Conservation (phyloP, 2,888 invertebrate species). For the Clitarchus hookeri region DNA sequence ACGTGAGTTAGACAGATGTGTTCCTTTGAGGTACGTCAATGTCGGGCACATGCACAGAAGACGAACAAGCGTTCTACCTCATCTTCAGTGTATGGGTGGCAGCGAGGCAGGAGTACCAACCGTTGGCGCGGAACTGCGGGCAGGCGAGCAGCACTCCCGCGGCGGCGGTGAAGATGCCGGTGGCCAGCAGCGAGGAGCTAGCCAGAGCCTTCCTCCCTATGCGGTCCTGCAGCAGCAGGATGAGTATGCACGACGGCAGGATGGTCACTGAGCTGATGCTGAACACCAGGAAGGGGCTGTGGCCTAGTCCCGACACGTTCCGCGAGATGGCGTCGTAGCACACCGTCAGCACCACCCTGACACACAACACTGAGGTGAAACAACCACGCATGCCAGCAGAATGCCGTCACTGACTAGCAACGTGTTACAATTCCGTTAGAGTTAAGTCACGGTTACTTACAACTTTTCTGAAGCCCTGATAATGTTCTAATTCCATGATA, state of each 20-base stretch:
- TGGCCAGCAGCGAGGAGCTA: constrained; percentile 58
- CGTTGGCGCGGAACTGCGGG: neutral
- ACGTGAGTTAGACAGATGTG: no score
- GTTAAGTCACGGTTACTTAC: no score
- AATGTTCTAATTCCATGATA: no score
- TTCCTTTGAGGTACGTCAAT: no score
- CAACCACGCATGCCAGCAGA: no score
- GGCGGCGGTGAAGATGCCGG: constrained; percentile 58
- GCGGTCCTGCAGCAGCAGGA: constrained; percentile 54
- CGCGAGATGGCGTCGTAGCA: constrained; percentile 65
- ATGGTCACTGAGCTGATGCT: constrained; percentile 60
- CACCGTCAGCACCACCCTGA: constrained; percentile 63
- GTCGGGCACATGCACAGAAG: no score
- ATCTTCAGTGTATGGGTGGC: no score
- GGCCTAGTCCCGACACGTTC: constrained; percentile 61
- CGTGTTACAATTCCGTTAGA: no score
- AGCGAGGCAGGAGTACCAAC: neutral
- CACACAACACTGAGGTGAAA: no score
- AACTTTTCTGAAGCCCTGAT: no score
- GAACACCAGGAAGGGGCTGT: constrained; percentile 62
- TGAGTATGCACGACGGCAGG: constrained; percentile 61
- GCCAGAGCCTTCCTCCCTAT: constrained; percentile 61
- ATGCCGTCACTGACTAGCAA: no score
- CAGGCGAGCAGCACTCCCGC: constrained; percentile 56
- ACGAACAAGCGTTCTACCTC: no score